Evolutionary conservation across 2,113 vertebrate genomes (phyloP).

Genomic region (Arizona elegans): DNA sequence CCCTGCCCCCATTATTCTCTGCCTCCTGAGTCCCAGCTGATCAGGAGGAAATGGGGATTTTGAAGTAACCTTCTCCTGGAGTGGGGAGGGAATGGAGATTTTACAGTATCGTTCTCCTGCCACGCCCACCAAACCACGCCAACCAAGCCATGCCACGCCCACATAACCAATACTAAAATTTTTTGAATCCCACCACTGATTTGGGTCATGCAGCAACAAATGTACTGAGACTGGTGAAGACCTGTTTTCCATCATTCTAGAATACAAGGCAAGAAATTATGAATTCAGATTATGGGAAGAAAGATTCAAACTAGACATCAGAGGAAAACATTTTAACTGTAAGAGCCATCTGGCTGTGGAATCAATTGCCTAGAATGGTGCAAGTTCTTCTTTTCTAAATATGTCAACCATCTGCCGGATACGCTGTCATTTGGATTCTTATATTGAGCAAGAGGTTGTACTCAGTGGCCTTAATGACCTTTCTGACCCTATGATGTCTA

Average conservation of each 20-base stretch:
- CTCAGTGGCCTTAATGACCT: not conserved
- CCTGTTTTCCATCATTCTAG: not conserved
- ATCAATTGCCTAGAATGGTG: not conserved
- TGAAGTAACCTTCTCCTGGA: too few species aligned
- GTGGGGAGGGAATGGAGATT: too few species aligned
- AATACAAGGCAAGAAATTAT: not conserved
- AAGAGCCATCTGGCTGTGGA: not conserved
- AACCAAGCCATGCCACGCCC: too few species aligned
- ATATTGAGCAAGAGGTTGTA: not conserved
- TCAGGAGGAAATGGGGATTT: too few species aligned
- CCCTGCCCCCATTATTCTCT: too few species aligned
- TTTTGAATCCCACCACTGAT: not conserved
- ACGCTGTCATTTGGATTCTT: not conserved
- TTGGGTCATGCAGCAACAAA: not conserved
- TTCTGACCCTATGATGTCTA: not conserved
- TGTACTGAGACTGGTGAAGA: not conserved
- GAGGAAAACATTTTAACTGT: not conserved
- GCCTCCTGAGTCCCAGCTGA: too few species aligned
- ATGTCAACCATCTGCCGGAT: not conserved
- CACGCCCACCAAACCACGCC: too few species aligned
- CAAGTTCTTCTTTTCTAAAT: not conserved
- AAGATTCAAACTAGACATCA: not conserved
- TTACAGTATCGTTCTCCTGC: too few species aligned
- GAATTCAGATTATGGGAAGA: not conserved
- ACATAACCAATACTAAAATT: too few species aligned